These are phyloP conservation scores for Galemys pyrenaicus DNA, from an alignment of 2,113 vertebrate genomes.

Conservation along the genomic window DNA sequence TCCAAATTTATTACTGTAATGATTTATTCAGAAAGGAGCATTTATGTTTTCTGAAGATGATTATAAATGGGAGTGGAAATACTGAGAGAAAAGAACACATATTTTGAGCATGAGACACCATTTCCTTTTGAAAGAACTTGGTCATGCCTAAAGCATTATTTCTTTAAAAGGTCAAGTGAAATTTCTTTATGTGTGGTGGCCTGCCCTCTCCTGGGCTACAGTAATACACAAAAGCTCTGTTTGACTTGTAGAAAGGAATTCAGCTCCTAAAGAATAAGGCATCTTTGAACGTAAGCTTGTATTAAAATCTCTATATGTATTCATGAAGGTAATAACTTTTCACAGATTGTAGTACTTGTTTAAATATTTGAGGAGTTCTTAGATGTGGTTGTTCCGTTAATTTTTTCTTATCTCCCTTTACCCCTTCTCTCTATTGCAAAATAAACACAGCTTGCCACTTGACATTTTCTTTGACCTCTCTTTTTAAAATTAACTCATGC, in stretches of 20 bases:
- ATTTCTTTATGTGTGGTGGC: constrained; percentile 16
- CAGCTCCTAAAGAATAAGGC: background rate
- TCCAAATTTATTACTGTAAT: background rate
- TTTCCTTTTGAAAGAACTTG: background rate
- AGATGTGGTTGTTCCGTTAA: constrained; percentile 17
- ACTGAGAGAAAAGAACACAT: background rate
- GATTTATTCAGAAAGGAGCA: constrained; percentile 20
- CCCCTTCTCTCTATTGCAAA: constrained; percentile 37
- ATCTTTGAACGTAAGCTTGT: background rate
- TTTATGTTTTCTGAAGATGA: background rate
- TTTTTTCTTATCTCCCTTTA: constrained; percentile 58
- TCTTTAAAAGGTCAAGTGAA: constrained; percentile 39
- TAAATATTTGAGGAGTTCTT: constrained; percentile 66
- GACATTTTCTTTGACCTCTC: constrained; percentile 46
- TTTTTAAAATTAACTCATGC: background rate
- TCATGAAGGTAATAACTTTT: constrained; percentile 9
- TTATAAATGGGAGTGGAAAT: background rate
- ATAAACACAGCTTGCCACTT: constrained; percentile 58
- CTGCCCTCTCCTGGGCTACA: constrained; percentile 50
- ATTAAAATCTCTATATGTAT: constrained; percentile 5
- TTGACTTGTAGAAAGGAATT: constrained; percentile 37
- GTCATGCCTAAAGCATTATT: background rate
- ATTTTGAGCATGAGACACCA: background rate
- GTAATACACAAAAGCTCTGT: background rate
- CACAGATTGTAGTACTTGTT: background rate